A percentile compares a stretch with the other conserved stretches of the same genome.
These are phyloP conservation scores for Gryllus longicercus DNA, from an alignment of 2,888 invertebrate species.

Conservation along the genomic window DNA sequence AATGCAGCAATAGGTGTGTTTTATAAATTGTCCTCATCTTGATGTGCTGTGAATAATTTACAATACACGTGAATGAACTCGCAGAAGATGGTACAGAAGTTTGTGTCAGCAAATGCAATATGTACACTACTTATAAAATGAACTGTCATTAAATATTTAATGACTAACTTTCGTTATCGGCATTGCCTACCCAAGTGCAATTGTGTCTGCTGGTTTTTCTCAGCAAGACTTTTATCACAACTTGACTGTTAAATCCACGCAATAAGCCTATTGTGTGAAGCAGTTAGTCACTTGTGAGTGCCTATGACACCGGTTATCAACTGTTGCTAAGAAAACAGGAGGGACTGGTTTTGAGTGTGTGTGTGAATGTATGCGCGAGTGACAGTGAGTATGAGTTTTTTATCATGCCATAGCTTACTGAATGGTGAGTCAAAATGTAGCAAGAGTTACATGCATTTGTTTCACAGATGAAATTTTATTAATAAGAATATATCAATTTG, in stretches of 20 bases:
- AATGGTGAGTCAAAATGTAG: conserved; percentile 3
- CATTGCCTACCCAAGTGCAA: conserved; percentile 32
- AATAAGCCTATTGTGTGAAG: conserved; percentile 17
- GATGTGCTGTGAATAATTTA: not conserved
- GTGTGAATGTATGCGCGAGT: not conserved
- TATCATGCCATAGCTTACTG: not conserved
- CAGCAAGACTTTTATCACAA: conserved; percentile 8
- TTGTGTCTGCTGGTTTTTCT: conserved; percentile 28
- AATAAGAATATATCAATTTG: not conserved
- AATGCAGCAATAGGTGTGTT: not conserved
- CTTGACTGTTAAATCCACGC: conserved; percentile 7
- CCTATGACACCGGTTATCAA: conserved; percentile 21
- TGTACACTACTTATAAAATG: conserved; percentile 20
- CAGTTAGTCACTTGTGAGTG: conserved; percentile 22
- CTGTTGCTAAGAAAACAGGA: conserved; percentile 8
- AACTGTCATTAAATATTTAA: not conserved
- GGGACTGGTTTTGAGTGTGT: not conserved
- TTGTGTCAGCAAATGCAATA: not conserved
- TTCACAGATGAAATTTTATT: not conserved
- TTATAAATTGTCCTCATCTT: not conserved
- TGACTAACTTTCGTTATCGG: conserved; percentile 11
- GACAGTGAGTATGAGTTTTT: not conserved
- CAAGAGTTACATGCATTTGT: not conserved
- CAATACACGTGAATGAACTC: not conserved
- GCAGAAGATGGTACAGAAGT: not conserved